Evolutionary conservation across 1,140 invertebrate genomes (phyloP), one percentile per base, ranked within the genome.

Genomic region (Diprion similis): DNA sequence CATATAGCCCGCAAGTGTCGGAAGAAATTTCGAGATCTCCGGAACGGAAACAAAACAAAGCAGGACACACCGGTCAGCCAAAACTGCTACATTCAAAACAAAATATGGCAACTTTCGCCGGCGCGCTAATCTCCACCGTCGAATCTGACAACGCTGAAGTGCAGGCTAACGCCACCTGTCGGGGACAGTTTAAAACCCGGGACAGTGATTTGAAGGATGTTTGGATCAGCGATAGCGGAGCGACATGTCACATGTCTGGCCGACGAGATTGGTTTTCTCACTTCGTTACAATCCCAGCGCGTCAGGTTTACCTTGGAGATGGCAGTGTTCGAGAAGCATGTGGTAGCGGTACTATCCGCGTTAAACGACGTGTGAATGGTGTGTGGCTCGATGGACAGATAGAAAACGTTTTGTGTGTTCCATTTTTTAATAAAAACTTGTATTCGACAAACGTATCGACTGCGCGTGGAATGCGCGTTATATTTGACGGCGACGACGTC

Each of bases 361-460:
- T 75, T 72, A 45, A 72, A 10, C 24, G 45, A 15, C 17, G 18
- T 11, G 59, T 68, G 47, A 72, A 68, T 13, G 59, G 68, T 59
- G 45, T 37, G 65, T 75, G 66, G 66, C 47, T 10, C 19, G 37
- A 18, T 48, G 17, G 48, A 13, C 45, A 13, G 15, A 66, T 75
- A 19, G 68, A 24, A 48, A 71, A 76, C 66, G 71, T 76, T 37
- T 70, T 69, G 68, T 73, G 71, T 69, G 67, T 76, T 17, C n/a
- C n/a, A n/a, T n/a, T n/a, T n/a, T n/a, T n/a, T n/a, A n/a, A n/a
- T n/a, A n/a, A n/a, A n/a, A n/a, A n/a, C n/a, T n/a, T n/a, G n/a
- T n/a, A n/a, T n/a, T n/a, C n/a, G n/a, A n/a, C n/a, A n/a, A n/a
- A n/a, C n/a, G n/a, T n/a, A n/a, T n/a, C n/a, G n/a, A n/a, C n/a